Percentiles rank a stretch among this genome's conserved stretches.
phyloP scores from a whole-genome alignment of 2,113 vertebrate genomes.

The Athene cunicularia region DNA sequence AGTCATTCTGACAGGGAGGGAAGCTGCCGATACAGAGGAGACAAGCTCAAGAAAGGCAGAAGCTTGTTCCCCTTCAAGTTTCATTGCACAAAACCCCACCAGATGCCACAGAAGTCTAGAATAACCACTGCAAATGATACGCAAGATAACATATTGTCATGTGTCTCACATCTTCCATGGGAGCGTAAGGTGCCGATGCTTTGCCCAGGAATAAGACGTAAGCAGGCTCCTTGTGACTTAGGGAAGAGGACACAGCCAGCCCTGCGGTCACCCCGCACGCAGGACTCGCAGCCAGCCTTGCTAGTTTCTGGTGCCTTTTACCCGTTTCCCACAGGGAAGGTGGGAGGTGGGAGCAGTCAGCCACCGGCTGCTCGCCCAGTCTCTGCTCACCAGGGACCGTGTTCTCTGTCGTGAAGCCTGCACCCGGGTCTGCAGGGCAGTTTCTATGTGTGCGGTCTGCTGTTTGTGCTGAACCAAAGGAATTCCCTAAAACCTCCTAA shows the following conservation, averaged over 20 bases:
- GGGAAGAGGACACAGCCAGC: background rate
- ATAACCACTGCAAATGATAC: background rate
- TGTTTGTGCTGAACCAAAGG: background rate
- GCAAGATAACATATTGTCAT: background rate
- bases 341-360: background rate
- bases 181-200: background rate
- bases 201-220: background rate
- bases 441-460: background rate
- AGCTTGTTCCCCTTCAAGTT: background rate
- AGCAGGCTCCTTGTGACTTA: background rate
- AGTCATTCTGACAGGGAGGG: slow-evolving; percentile 40
- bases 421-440: background rate
- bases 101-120: slow-evolving; percentile 13
- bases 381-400: fast-evolving
- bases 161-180: fast-evolving
- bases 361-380: background rate
- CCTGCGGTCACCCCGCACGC: fast-evolving
- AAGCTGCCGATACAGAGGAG: slow-evolving; percentile 16
- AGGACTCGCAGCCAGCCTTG: background rate
- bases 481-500: background rate
- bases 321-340: background rate
- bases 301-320: background rate
- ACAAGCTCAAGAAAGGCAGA: background rate
- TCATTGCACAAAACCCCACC: background rate
- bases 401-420: background rate